Evolutionary conservation across 2,888 invertebrate genomes (phyloP).

Genomic region (Rotaria magnacalcarata): DNA sequence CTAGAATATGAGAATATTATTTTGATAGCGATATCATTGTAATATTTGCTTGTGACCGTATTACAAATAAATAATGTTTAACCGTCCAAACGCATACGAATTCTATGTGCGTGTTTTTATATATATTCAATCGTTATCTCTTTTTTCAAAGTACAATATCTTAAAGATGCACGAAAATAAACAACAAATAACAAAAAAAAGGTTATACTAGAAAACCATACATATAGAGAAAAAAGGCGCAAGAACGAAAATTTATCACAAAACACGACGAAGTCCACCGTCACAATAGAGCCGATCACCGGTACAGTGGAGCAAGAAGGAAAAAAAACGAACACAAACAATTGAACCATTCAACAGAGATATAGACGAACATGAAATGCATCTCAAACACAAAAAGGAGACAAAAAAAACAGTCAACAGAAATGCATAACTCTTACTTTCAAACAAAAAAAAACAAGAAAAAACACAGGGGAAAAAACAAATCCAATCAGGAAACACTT

Average conservation of each 20-base stretch:
- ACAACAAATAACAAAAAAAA: neutral
- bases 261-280: neutral
- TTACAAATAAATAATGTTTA: too few relatives aligned
- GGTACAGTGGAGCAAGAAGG: neutral
- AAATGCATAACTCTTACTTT: conserved; percentile 16
- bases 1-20: neutral
- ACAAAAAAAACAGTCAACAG: neutral
- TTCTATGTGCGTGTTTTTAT: too few relatives aligned
- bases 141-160: conserved; percentile 29
- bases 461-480: neutral
- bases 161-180: conserved; percentile 3
- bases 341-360: conserved; percentile 25
- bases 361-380: conserved; percentile 25
- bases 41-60: neutral
- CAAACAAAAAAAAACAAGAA: neutral
- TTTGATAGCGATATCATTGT: neutral
- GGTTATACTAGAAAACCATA: neutral
- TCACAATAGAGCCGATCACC: neutral
- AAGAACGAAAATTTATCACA: neutral
- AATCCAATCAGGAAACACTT: neutral
- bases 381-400: neutral
- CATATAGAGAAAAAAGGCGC: conserved; percentile 3
- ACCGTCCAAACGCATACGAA: too few relatives aligned
- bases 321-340: conserved; percentile 19
- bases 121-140: neutral